These are phyloP conservation scores for Drosophila seclusa DNA, from an alignment of 2,888 invertebrate species.

Conservation along the genomic window DNA sequence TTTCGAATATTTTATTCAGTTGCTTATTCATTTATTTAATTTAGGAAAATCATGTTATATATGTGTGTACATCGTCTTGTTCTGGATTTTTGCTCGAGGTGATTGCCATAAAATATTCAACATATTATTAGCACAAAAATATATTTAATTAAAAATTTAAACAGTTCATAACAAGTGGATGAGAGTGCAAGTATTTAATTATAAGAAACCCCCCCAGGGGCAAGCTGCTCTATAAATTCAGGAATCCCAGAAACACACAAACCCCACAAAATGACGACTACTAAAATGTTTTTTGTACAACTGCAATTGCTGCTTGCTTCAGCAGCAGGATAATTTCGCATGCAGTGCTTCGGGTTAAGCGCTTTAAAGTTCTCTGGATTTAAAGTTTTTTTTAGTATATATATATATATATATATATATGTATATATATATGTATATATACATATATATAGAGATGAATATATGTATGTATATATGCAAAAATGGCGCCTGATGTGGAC, in stretches of 20 bases:
- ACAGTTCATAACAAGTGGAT: not conserved
- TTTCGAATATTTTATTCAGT: not conserved
- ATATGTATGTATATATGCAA: slow-evolving; percentile 36
- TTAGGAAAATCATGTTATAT: not conserved
- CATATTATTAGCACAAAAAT: not conserved
- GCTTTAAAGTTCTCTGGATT: slow-evolving; percentile 43
- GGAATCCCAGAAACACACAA: slow-evolving; percentile 7
- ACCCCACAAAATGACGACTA: not conserved
- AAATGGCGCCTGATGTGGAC: slow-evolving; percentile 51
- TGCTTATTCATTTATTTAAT: not conserved
- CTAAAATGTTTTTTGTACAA: slow-evolving; percentile 2
- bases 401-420: not conserved
- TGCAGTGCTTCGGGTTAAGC: slow-evolving; percentile 23
- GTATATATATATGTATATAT: too few relatives aligned
- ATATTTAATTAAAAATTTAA: slow-evolving; percentile 1
- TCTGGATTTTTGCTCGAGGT: not conserved
- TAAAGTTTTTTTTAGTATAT: slow-evolving; percentile 19
- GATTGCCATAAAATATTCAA: not conserved
- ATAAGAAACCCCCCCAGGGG: not conserved
- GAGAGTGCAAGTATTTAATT: slow-evolving; percentile 6
- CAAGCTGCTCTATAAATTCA: not conserved
- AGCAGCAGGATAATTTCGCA: slow-evolving; percentile 12
- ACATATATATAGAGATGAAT: not conserved
- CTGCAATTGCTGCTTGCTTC: slow-evolving; percentile 33
- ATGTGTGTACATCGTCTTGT: not conserved